These are phyloP conservation scores for Leptinotarsa rubiginosa DNA, from an alignment of 2,888 invertebrate genomes.

Conservation along the genomic window DNA sequence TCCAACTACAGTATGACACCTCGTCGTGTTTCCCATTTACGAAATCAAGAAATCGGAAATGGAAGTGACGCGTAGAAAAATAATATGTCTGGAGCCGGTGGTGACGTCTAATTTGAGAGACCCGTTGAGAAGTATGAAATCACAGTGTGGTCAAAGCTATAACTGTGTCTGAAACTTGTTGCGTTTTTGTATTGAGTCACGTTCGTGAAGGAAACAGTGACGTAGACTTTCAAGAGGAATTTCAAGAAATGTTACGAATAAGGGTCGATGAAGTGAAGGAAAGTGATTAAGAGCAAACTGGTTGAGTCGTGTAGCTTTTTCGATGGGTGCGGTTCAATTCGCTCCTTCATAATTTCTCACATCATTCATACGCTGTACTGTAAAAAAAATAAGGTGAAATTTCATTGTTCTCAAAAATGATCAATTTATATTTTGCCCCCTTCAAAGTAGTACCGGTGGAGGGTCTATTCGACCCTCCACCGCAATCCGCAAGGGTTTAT, in stretches of 20 bases:
- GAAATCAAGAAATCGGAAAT: conserved; percentile 15
- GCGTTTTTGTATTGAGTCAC: conserved; percentile 59
- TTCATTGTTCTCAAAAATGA: no score
- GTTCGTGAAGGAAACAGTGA: conserved; percentile 23
- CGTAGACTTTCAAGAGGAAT: conserved; percentile 13
- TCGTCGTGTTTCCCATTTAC: conserved; percentile 3
- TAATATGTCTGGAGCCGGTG: conserved; percentile 13
- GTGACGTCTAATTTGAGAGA: conserved; percentile 37
- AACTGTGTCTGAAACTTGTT: conserved; percentile 57
- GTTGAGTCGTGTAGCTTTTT: no score
- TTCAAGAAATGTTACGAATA: background rate
- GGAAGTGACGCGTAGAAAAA: conserved; percentile 22
- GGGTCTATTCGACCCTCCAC: no score
- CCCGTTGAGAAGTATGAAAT: conserved; percentile 37
- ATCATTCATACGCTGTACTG: no score
- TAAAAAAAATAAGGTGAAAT: no score
- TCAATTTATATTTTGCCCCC: no score
- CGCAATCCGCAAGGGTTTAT: no score
- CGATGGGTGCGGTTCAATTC: no score
- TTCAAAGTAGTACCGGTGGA: no score
- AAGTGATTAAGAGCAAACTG: background rate
- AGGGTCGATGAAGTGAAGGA: background rate
- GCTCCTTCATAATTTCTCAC: no score
- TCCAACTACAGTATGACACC: background rate
- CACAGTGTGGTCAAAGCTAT: conserved; percentile 43